These are phyloP conservation scores for Myotis lucifugus DNA, from an alignment of 2,113 vertebrate genomes.

Conservation along the genomic window DNA sequence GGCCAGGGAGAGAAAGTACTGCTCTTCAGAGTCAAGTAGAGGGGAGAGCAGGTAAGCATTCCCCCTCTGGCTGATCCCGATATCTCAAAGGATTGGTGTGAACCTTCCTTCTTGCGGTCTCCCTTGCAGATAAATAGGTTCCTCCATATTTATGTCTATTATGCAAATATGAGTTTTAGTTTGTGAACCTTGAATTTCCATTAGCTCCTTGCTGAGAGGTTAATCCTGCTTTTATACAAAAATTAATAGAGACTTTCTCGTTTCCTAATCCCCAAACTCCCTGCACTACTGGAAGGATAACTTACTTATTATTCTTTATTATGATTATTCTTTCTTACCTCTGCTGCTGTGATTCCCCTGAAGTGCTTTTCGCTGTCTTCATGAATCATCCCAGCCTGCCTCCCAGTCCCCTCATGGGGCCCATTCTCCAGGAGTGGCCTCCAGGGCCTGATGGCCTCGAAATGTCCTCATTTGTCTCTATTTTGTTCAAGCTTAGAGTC, in stretches of 20 bases:
- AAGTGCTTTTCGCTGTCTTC: neutral
- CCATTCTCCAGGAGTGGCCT: neutral
- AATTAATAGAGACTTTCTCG: neutral
- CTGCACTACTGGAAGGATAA: neutral
- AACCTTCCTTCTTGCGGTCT: neutral
- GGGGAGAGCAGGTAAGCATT: accelerated
- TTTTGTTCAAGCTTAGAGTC: neutral
- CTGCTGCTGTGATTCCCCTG: neutral
- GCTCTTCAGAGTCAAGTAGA: neutral
- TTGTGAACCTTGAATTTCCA: neutral
- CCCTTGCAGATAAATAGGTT: neutral
- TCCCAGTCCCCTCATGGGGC: neutral
- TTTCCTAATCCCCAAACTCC: neutral
- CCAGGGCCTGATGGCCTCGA: no score
- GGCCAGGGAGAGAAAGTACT: no score
- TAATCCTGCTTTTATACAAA: conserved; percentile 1
- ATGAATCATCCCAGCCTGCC: neutral
- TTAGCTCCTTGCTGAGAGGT: neutral
- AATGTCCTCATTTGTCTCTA: neutral
- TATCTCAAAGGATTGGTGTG: neutral
- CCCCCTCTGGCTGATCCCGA: neutral
- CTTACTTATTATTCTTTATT: neutral
- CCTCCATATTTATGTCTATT: neutral
- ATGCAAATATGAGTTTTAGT: neutral
- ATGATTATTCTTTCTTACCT: neutral